Percentiles rank a stretch among this genome's conserved stretches.
phyloP scores from a whole-genome alignment of 2,797 vertebrate genomes.

The Ceyx erithaca region DNA sequence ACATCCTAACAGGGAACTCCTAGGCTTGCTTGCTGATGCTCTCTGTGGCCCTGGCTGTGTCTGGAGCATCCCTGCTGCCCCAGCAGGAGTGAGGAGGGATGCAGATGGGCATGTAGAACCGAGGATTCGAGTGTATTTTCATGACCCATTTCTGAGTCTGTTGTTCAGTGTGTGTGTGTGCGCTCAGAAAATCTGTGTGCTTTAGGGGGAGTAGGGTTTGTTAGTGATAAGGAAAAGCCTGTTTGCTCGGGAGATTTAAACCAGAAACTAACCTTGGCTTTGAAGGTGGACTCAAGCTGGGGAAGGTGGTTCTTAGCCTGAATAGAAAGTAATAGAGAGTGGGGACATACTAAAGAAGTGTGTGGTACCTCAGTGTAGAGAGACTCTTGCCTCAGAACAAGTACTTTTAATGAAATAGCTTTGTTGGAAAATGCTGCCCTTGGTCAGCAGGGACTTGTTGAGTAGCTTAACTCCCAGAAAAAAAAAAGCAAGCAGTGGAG shows the following conservation, averaged over 20 bases:
- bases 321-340: rapidly evolving
- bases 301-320: neutral
- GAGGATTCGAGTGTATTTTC: neutral
- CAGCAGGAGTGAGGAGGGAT: neutral
- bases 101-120: slow-evolving; percentile 13
- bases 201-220: slow-evolving; percentile 2
- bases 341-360: neutral
- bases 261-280: neutral
- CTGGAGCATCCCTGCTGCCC: slow-evolving; percentile 5
- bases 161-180: neutral
- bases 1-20: rapidly evolving
- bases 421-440: neutral
- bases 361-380: neutral
- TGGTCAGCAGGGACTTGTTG: slow-evolving; percentile 36
- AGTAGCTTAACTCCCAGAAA: neutral
- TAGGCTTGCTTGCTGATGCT: neutral
- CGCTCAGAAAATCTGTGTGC: neutral
- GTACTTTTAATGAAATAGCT: neutral
- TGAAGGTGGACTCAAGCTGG: neutral
- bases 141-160: slow-evolving; percentile 63
- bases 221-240: neutral
- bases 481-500: neutral
- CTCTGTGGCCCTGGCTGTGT: neutral
- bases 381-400: neutral
- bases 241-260: neutral